Evolutionary conservation across 2,888 invertebrate genomes (phyloP).

Genomic region (Crioceris asparagi): DNA sequence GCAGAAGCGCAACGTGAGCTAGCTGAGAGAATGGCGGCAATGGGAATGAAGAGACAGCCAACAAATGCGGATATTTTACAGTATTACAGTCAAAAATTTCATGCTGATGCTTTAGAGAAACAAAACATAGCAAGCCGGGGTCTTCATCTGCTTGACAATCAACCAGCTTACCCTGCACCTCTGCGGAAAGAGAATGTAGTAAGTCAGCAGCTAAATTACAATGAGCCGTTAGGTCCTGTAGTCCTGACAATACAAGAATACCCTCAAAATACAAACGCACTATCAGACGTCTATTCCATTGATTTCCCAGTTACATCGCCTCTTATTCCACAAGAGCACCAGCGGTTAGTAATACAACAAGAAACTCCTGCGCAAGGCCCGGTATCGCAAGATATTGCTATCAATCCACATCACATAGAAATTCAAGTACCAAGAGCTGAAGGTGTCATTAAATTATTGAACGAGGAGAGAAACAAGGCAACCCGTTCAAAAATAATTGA

Average conservation of each 20-base stretch:
- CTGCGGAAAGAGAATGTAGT: too few relatives aligned
- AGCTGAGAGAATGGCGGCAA: conserved; percentile 6
- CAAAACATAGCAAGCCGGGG: conserved; percentile 8
- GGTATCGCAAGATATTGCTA: background rate
- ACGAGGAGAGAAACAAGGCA: too few relatives aligned
- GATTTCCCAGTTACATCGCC: conserved; percentile 1
- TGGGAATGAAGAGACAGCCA: background rate
- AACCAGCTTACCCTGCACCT: too few relatives aligned
- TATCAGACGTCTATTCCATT: background rate
- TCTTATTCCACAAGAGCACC: background rate
- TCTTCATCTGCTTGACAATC: conserved; percentile 3
- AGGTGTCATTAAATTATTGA: background rate
- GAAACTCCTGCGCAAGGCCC: conserved; percentile 1
- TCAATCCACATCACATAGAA: background rate
- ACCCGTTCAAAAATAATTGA: too few relatives aligned
- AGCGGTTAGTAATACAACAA: background rate
- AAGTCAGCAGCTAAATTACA: too few relatives aligned
- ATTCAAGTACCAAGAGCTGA: background rate
- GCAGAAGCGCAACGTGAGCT: conserved; percentile 16
- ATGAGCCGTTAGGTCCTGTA: too few relatives aligned
- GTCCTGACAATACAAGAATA: background rate
- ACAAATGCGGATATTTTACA: background rate
- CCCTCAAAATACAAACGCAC: background rate
- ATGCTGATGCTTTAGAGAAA: conserved; percentile 21
- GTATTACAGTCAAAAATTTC: conserved; percentile 23